Evolutionary conservation across 2,888 invertebrate species (phyloP).

Genomic region (Cepaea hortensis): DNA sequence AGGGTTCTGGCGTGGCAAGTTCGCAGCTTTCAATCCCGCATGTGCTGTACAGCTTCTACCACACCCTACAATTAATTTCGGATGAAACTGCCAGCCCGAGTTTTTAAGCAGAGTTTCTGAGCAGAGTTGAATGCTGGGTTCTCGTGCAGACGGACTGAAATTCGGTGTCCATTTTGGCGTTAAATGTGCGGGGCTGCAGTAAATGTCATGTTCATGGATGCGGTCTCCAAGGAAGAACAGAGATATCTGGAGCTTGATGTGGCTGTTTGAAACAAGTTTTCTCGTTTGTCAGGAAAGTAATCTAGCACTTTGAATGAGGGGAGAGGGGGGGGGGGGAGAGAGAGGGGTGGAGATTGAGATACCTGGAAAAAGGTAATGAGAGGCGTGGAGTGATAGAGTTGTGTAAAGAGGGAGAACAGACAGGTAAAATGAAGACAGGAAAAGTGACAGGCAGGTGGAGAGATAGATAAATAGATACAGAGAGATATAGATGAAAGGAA

Average conservation of each 20-base stretch:
- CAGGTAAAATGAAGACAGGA: background rate
- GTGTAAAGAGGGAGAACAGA: background rate
- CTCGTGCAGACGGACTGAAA: slow-evolving; percentile 7
- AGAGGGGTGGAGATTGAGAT: background rate
- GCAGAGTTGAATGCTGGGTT: slow-evolving; percentile 24
- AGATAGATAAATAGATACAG: background rate
- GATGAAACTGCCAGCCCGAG: slow-evolving; percentile 22
- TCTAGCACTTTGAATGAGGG: background rate
- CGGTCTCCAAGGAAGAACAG: background rate
- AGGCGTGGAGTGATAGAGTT: background rate
- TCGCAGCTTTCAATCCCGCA: slow-evolving; percentile 21
- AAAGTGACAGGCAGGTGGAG: background rate
- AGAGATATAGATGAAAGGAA: background rate
- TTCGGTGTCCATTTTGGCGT: slow-evolving; percentile 14
- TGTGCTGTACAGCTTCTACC: slow-evolving; percentile 21
- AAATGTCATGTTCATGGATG: slow-evolving; percentile 20
- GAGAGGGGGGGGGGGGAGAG: background rate
- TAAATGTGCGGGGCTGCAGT: background rate
- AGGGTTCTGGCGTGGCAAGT: slow-evolving; percentile 32
- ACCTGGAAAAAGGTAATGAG: background rate
- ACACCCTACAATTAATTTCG: slow-evolving; percentile 42
- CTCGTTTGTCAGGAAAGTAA: background rate
- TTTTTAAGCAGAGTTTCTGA: background rate
- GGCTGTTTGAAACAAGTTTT: background rate
- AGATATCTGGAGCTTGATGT: background rate